Base-by-base conservation (phyloP, 1,140 invertebrate genomes). In the Lucilia cuprina region DNA sequence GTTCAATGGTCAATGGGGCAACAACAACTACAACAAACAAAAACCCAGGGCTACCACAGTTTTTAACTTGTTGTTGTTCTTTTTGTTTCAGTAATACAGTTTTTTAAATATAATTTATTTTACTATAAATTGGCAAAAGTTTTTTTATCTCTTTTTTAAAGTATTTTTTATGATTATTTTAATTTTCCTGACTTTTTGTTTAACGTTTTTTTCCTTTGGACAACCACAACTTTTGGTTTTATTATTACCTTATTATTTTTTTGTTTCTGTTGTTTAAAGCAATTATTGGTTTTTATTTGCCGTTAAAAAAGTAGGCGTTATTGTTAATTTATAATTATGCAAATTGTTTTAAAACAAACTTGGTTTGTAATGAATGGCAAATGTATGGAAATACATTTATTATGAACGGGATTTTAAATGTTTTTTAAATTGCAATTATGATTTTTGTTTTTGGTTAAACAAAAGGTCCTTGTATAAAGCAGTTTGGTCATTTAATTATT, bases 291-390 rank as follows among this genome's bases (percentile, higher is more conserved):
- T 60, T 60, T 60, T 17, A n/a, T 70, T 70, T 21, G 65, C 19
- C n/a, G n/a, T 70, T 70, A 21, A 21, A 21, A 21, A 7, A 70
- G n/a, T 8, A 70, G 65, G 65, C 65, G 65, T 70, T 19, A 70
- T 70, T 70, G 65, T 70, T 70, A 70, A 70, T 70, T 70, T 70
- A 70, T 70, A 70, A 70, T 70, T 70, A 70, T 70, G 65, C 65
- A 70, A 70, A 70, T 70, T 70, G 65, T 70, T 70, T 21, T 21
- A 70, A 70, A 70, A 70, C 65, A 70, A 70, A 70, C n/a, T 21
- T 19, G 7, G 65, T 70, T 55, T 55, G 4, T 55, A 55, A 55
- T 55, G 50, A 55, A 55, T 55, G 50, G 12, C 12, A 55, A 7
- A 12, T 17, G 50, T 55, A 30, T 30, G 25, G 25, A 30, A 30